These are phyloP conservation scores for Andrena hattorfiana DNA, from an alignment of 2,888 invertebrate species.

Conservation along the genomic window DNA sequence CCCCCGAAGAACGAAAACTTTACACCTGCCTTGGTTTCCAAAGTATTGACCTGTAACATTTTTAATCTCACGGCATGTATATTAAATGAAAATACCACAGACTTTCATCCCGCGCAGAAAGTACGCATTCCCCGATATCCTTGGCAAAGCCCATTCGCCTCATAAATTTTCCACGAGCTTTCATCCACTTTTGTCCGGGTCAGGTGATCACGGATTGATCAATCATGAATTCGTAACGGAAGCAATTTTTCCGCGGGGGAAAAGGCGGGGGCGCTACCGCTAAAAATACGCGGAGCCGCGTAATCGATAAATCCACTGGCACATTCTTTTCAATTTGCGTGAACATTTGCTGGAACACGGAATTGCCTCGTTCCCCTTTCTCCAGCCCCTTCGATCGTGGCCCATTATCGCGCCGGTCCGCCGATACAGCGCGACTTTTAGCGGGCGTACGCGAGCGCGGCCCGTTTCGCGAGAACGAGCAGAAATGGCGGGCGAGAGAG, in stretches of 20 bases:
- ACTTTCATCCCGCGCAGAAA: neutral
- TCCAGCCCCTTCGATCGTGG: constrained; percentile 13
- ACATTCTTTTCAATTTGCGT: constrained; percentile 39
- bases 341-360: constrained; percentile 24
- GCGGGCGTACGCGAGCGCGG: neutral
- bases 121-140: neutral
- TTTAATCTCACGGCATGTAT: no score
- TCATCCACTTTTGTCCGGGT: constrained; percentile 34
- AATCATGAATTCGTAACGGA: constrained; percentile 40
- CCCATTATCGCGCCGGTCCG: constrained; percentile 21
- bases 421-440: constrained; percentile 31
- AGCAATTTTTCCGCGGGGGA: constrained; percentile 17
- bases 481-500: constrained; percentile 33
- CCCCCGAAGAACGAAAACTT: no score
- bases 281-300: constrained; percentile 10
- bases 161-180: constrained; percentile 23
- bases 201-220: constrained; percentile 38
- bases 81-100: neutral
- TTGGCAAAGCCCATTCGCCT: neutral
- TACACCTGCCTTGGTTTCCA: no score
- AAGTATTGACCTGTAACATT: no score
- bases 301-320: constrained; percentile 31
- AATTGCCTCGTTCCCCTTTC: constrained; percentile 13
- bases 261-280: neutral
- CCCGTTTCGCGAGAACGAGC: constrained; percentile 5